Evolutionary conservation across 2,888 invertebrate species (phyloP), one percentile per base, ranked within the genome.

Genomic region (Graphium colonna): DNA sequence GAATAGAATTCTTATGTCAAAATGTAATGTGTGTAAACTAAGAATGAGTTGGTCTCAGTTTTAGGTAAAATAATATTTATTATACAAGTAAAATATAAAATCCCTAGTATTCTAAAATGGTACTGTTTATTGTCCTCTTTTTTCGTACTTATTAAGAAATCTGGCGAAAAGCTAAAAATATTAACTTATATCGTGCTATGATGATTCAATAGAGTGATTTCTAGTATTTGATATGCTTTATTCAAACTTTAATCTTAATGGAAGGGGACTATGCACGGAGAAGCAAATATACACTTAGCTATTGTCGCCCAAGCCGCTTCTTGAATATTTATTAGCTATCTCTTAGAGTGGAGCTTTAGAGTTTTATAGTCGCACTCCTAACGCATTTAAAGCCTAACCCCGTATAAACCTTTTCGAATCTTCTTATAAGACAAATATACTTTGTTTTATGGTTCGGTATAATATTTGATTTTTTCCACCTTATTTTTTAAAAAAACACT

Each of bases 321-420:
- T 52, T 52, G 52, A 52, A 52, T 52, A 47, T 52, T 47, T 52
- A 52, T 47, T 33, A 47, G 47, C 36, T 47, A 52, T 52, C 47
- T 52, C 42, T 36, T 42, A 47, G 52, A 52, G 52, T 52, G 52
- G 52, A 41, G 38, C 51, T 42, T 36, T 28, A 16, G 38, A 28
- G 36, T 52, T 47, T 52, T 52, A 52, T 47, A 42, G 42, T 43
- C 47, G 36, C 47, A 12, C 16, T 33, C 52, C 26, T 36, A 16
- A 36, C 3, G 52, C 36, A 52, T 52, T 47, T 52, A 36, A 46
- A 18, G 39, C 28, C 18, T 40, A 36, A 17, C 18, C 10, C 12
- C 10, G 15, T 10, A 45, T 40, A 51, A 45, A 28, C 31, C 9
- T 46, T 31, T 31, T 33, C 39, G 8, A 31, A 7, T 16, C 16